Base-by-base conservation (phyloP, 2,113 vertebrate genomes). In the Leucosticte australis region DNA sequence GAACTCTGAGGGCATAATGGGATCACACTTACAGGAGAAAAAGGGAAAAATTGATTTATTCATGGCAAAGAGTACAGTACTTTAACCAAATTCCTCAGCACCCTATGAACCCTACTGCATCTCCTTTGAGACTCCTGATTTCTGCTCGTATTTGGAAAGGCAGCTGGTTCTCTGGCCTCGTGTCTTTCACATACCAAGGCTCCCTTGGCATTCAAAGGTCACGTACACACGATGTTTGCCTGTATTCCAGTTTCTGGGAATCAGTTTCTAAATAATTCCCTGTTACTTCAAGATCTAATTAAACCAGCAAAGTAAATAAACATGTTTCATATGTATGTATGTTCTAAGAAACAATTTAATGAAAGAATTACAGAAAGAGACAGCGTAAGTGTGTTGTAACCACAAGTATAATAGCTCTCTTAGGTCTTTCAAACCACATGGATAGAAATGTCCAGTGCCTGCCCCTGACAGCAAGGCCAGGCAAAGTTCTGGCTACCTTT, bases 171-270 rank as follows among this genome's bases (percentile, higher is more conserved):
- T 64, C 74, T 90, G 84, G 22, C 70, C 76, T 73, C 89, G 76
- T 83, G 75, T 55, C 81, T 95, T 76, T 82, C 52, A 89, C 77
- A 87, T 83, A 62, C 52, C 85, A 83, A 92, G 70, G 82, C 39
- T 90, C 95, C 87, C 75, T 22, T 47, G 83, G 68, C 94, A 94
- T 68, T 94, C 91, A 82, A 83, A 87, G 84, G 92, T 96, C 28
- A 5, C 1, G 3, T 47, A 85, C 57, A 21, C 41, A 75, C 65
- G 17, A 27, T 10, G 39, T 79, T 91, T 77, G 55, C 62, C 76
- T 91, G 53, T 94, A 87, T 95, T 91, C 37, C 82, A 79, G 17
- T 83, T 97, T 97, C 96, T 94, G 86, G 69, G 94, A 97, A 97
- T 68, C 70, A 49, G 59, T 95, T 95, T 93, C 95, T 89, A 95